Evolutionary conservation across 1,140 invertebrate species (phyloP).

Genomic region (Calephelis virginiensis): DNA sequence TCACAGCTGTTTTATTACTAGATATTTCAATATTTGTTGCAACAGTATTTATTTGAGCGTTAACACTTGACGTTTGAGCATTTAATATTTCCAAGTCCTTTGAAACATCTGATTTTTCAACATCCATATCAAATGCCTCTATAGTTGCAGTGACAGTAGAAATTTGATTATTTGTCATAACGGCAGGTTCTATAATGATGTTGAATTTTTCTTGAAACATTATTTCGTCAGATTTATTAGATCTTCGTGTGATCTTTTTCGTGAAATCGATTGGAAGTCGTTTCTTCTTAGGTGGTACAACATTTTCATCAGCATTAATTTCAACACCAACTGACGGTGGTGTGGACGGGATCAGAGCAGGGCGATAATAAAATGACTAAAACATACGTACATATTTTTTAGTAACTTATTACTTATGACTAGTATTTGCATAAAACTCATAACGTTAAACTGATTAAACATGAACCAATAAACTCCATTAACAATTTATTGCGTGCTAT

Average conservation of each 20-base stretch:
- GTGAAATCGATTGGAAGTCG: conserved; percentile 49
- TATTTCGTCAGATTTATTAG: conserved; percentile 20
- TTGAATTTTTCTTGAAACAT: background rate
- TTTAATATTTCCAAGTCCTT: too few relatives aligned
- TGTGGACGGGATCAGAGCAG: conserved; percentile 17
- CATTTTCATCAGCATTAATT: conserved; percentile 25
- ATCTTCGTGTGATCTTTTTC: background rate
- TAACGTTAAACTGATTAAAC: too few relatives aligned
- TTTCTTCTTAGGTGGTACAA: conserved; percentile 29
- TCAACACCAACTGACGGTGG: conserved; percentile 37
- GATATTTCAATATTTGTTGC: background rate
- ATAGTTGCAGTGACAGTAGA: background rate
- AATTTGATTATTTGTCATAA: background rate
- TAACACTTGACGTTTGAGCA: background rate
- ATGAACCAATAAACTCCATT: too few relatives aligned
- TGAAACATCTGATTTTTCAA: too few relatives aligned
- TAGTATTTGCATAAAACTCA: too few relatives aligned
- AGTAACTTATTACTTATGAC: too few relatives aligned
- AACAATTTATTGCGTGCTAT: too few relatives aligned
- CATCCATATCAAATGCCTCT: background rate
- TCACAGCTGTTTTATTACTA: background rate
- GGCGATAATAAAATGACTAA: conserved; percentile 23
- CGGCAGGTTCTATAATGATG: background rate
- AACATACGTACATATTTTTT: background rate
- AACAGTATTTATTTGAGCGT: background rate